Conservation (phyloP, 2,888 invertebrate genomes). For the Eilema sororculum region DNA sequence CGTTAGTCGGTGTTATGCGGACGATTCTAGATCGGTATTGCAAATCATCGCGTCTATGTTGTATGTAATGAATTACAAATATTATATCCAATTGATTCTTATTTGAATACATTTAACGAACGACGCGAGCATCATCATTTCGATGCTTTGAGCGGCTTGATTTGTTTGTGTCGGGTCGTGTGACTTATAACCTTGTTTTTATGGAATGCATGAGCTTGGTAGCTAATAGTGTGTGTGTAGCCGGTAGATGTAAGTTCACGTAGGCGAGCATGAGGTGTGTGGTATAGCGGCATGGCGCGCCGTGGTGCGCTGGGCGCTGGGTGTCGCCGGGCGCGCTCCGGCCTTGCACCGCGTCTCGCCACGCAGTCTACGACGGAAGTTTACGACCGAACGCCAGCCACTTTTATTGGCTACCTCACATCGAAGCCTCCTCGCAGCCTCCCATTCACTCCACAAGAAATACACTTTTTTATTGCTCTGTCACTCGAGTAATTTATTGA, state of each 20-base stretch:
- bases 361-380: slow-evolving; percentile 84
- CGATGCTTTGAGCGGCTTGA: slow-evolving; percentile 20
- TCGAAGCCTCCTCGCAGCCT: slow-evolving; percentile 83
- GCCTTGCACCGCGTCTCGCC: slow-evolving; percentile 77
- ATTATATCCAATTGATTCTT: slow-evolving; percentile 58
- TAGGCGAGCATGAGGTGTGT: slow-evolving; percentile 12
- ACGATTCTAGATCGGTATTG: slow-evolving; percentile 43
- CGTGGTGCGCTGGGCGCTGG: slow-evolving; percentile 41
- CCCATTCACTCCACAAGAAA: slow-evolving; percentile 86
- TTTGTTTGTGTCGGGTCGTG: slow-evolving; percentile 28
- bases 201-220: slow-evolving; percentile 30
- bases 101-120: slow-evolving; percentile 57
- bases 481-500: slow-evolving; percentile 87
- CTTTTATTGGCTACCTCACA: slow-evolving; percentile 86
- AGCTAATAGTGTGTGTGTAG: slow-evolving; percentile 19
- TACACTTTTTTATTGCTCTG: slow-evolving; percentile 86
- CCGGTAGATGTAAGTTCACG: slow-evolving; percentile 4
- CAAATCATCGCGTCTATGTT: slow-evolving; percentile 39
- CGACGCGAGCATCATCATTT: slow-evolving; percentile 25
- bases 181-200: slow-evolving; percentile 32
- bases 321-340: slow-evolving; percentile 54
- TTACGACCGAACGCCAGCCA: slow-evolving; percentile 83
- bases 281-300: slow-evolving; percentile 22
- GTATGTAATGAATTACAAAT: slow-evolving; percentile 61
- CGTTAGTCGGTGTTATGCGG: slow-evolving; percentile 36